Conservation (phyloP, 2,113 vertebrate genomes). For the Orthonyx spaldingii region DNA sequence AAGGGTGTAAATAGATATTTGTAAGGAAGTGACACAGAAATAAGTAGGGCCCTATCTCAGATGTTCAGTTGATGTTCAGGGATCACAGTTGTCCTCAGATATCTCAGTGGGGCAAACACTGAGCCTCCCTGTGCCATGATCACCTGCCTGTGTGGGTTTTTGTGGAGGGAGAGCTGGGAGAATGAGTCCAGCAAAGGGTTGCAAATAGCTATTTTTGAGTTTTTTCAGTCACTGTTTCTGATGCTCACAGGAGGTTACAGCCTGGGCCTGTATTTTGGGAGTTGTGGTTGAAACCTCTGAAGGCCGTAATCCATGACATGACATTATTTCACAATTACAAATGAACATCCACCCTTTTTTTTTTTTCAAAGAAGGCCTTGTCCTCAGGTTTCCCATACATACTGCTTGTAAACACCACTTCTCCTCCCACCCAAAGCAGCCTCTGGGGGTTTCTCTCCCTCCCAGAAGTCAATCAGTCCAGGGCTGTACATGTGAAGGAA, state of each 20-base stretch:
- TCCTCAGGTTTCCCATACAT: not conserved
- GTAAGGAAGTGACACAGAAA: not conserved
- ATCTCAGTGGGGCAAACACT: not conserved
- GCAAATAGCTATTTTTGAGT: not conserved
- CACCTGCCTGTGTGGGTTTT: not conserved
- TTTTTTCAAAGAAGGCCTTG: not conserved
- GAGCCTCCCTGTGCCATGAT: too few species aligned
- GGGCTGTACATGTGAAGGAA: not conserved
- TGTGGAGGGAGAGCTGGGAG: not conserved
- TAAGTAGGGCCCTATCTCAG: not conserved
- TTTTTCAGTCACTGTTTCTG: not conserved
- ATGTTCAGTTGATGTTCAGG: not conserved
- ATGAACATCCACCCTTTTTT: not conserved
- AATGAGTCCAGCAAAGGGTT: not conserved
- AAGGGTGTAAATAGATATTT: not conserved
- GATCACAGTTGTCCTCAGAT: not conserved
- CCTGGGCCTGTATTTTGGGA: not conserved
- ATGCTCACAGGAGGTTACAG: not conserved
- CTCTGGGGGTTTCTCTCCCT: not conserved
- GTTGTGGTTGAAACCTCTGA: not conserved
- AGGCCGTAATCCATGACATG: not conserved
- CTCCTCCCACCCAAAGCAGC: not conserved
- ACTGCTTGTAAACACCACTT: not conserved
- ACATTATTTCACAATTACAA: not conserved
- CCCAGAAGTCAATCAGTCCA: not conserved